A percentile compares a stretch with the other conserved stretches of the same genome.
Conservation (phyloP, 2,113 vertebrate genomes). For the Microtus pennsylvanicus region DNA sequence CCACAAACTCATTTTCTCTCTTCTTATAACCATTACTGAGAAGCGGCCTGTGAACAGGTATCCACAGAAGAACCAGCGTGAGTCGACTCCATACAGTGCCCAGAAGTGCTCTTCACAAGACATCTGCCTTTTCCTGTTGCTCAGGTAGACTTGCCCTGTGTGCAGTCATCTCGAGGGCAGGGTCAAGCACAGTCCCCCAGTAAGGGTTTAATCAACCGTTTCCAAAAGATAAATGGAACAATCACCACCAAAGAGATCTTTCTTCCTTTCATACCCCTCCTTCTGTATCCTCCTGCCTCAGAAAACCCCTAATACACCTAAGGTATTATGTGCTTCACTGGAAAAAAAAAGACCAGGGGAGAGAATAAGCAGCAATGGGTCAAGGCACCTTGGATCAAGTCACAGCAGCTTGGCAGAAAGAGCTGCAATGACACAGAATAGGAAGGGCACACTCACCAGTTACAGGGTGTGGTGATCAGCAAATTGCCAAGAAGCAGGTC, state of each 20-base stretch:
- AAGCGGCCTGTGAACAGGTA: not conserved
- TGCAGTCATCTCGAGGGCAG: slow-evolving; percentile 22
- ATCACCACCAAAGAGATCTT: slow-evolving; percentile 11
- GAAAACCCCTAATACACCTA: not conserved
- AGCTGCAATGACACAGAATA: not conserved
- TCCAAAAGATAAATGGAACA: slow-evolving; percentile 53
- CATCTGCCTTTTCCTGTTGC: not conserved
- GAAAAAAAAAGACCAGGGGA: not conserved
- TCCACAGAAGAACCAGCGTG: not conserved
- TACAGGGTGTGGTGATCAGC: not conserved
- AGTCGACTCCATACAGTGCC: not conserved
- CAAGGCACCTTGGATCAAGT: not conserved
- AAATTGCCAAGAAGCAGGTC: not conserved
- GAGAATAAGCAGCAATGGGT: not conserved
- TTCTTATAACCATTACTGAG: not conserved
- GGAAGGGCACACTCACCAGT: fast-evolving
- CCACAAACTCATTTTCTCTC: not conserved
- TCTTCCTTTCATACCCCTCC: not conserved
- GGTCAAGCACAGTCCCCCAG: slow-evolving; percentile 53
- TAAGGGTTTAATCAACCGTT: slow-evolving; percentile 65
- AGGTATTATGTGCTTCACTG: not conserved
- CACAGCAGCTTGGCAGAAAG: not conserved
- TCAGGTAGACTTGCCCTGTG: slow-evolving; percentile 52
- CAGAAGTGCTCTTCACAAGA: not conserved
- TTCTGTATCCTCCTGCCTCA: slow-evolving; percentile 29